These are phyloP conservation scores for Tachina fera DNA, from an alignment of 2,888 invertebrate genomes.

Conservation along the genomic window DNA sequence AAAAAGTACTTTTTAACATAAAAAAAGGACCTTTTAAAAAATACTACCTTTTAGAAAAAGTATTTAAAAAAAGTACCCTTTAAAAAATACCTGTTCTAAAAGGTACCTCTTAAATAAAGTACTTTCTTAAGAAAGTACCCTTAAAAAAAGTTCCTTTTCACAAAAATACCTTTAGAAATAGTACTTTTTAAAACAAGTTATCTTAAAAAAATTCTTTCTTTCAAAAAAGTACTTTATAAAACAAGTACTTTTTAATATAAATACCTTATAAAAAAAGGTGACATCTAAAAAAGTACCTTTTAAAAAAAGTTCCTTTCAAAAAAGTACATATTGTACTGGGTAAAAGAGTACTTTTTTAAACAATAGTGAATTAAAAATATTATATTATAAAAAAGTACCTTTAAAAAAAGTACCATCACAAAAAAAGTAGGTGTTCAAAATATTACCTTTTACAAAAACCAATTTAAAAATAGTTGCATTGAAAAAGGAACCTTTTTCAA, in stretches of 20 bases:
- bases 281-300: neutral
- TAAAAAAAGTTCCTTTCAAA: neutral
- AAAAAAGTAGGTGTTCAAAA: too few relatives aligned
- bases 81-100: neutral
- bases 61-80: neutral
- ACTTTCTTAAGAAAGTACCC: neutral
- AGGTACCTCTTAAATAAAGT: too few relatives aligned
- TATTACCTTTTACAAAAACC: too few relatives aligned
- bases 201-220: neutral
- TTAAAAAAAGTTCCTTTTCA: neutral
- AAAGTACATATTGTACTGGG: neutral
- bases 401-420: too few relatives aligned
- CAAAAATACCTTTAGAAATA: neutral
- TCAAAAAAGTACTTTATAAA: neutral
- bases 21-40: too few relatives aligned
- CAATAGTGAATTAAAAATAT: too few relatives aligned
- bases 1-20: too few relatives aligned
- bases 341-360: neutral
- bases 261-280: neutral
- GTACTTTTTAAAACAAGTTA: neutral
- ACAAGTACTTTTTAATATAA: neutral
- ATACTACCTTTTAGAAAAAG: too few relatives aligned
- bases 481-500: too few relatives aligned
- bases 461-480: neutral
- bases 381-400: neutral